Evolutionary conservation across 2,888 invertebrate genomes (phyloP), one percentile per base, ranked within the genome.

Genomic region (Ypsolopha sequella): DNA sequence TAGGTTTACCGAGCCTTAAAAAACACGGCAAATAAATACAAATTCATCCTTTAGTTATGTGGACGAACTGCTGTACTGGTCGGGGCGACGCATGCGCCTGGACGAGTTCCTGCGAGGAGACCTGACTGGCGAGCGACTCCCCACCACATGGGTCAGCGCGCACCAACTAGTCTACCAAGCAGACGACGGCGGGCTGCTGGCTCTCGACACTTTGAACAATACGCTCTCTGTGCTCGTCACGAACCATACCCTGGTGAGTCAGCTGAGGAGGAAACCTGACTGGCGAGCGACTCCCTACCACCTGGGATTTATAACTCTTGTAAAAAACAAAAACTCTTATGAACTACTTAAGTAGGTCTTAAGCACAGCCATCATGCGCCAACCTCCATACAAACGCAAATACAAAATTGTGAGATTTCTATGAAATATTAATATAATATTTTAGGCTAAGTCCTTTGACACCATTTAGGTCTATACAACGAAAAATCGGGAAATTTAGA

Each of bases 41-140:
- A 54, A 13, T 2, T 14, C 44, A 47, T 54, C 65, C 58, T 44
- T 2, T 71, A 92, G 92, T 69, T 95, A 95, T 88, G 95, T 95
- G 75, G 95, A 95, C 89, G 95, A 95, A 84, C 88, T 95, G 63
- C 88, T 95, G 58, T 95, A 95, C 80, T 95, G 95, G 95, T 94
- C 93, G 66, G 95, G 95, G 55, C 91, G 92, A 61, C 91, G 95
- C 60, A 93, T 95, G 91, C 92, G 93, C 57, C 87, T 95, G 63
- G 93, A 94, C 86, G 94, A 95, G 87, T 94, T 93, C 76, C 88
- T 95, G 61, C 92, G 93, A 74, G 94, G 92, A 58, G 92, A 93
- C 68, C 82, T 93, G 66, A 90, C 90, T 54, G 91, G 91, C 53
- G 89, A 90, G 62, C 88, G 92, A 54, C 88, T 95, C 65, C 93